Evolutionary conservation across 2,888 invertebrate genomes (phyloP).

Genomic region (Clanis bilineata): DNA sequence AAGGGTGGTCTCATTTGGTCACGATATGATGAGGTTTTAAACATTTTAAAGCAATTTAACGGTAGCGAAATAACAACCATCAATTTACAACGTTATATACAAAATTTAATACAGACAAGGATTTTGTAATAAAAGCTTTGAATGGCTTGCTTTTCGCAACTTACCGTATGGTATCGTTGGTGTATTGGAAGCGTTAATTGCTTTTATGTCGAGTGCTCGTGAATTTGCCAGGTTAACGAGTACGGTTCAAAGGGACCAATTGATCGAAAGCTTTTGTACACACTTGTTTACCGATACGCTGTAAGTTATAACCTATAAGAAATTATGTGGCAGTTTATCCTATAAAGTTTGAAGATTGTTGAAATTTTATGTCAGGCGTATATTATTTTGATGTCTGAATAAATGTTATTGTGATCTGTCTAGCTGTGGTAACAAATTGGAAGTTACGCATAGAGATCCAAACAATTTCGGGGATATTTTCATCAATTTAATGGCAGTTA

Average conservation of each 20-base stretch:
- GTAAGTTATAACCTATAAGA: background rate
- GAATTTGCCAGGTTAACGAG: conserved; percentile 35
- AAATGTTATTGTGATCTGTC: no score
- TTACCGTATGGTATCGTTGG: background rate
- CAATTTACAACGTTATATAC: background rate
- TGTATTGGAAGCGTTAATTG: conserved; percentile 22
- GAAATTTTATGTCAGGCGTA: no score
- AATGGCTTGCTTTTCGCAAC: background rate
- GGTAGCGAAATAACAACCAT: no score
- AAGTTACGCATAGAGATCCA: no score
- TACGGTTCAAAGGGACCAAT: conserved; percentile 38
- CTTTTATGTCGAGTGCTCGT: conserved; percentile 43
- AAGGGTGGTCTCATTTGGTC: no score
- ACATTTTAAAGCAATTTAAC: background rate
- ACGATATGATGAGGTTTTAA: no score
- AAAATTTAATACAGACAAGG: background rate
- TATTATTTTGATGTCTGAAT: background rate
- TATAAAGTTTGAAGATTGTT: background rate
- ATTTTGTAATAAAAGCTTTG: background rate
- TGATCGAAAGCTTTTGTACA: conserved; percentile 25
- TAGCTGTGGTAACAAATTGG: no score
- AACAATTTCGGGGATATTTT: no score
- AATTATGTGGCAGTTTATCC: background rate
- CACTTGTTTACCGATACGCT: background rate
- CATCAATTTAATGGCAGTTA: no score